Evolutionary conservation across 2,888 invertebrate genomes (phyloP).

Genomic region (Pogonocherus hispidulus): DNA sequence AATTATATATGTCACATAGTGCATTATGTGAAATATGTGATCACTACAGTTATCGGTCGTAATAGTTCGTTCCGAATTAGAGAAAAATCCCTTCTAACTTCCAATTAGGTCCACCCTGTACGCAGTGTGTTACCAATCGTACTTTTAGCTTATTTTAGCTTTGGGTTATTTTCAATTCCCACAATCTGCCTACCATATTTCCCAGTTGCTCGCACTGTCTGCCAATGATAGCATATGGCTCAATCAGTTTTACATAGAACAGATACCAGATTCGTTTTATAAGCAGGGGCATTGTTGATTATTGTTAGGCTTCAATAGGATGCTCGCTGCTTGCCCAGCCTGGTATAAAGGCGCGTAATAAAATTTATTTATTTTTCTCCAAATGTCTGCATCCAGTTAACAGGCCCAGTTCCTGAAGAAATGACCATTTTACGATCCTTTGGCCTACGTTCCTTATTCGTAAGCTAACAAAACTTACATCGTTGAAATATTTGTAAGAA

Average conservation of each 20-base stretch:
- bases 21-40: too few relatives aligned
- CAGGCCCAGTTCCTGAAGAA: background rate
- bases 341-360: background rate
- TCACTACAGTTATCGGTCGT: too few relatives aligned
- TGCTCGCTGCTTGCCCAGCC: conserved; percentile 20
- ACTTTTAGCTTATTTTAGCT: conserved; percentile 67
- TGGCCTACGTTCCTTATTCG: too few relatives aligned
- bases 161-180: conserved; percentile 67
- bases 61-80: too few relatives aligned
- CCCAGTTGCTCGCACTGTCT: conserved; percentile 57
- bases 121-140: conserved; percentile 64
- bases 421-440: too few relatives aligned
- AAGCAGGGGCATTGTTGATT: conserved; percentile 30
- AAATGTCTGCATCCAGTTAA: background rate
- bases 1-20: too few relatives aligned
- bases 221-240: conserved; percentile 63
- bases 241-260: conserved; percentile 41
- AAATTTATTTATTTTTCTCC: background rate
- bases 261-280: conserved; percentile 48
- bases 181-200: conserved; percentile 68
- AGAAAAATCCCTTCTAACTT: too few relatives aligned
- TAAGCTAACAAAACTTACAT: too few relatives aligned
- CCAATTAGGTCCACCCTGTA: conserved; percentile 54
- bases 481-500: too few relatives aligned
- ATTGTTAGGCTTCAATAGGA: conserved; percentile 35